Evolutionary conservation across 2,113 vertebrate species (phyloP), one percentile per base, ranked within the genome.

Genomic region (Ptilonorhynchus violaceus): DNA sequence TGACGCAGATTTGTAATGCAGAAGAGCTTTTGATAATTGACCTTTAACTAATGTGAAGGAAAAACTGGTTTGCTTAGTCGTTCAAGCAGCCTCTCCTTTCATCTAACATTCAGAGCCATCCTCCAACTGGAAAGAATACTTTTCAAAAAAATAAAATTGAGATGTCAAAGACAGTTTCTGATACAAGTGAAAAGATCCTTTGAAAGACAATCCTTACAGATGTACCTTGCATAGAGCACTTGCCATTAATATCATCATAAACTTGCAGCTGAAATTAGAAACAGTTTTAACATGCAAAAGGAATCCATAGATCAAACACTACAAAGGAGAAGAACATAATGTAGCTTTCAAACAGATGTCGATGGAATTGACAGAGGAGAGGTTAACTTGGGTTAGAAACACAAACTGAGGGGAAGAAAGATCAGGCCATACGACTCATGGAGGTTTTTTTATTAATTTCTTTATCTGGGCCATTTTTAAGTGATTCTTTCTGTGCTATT

Each of bases 261-360:
- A 93, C 62, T 76, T 82, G 39, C 90, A 93, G 72, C 68, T 90
- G 82, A 94, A 97, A 94, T 95, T 90, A 79, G 92, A 81, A 95
- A 77, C 28, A 88, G 53, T 89, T 96, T 95, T 89, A 89, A 82
- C 56, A 87, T 55, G 84, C 87, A 87, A 84, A 90, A 92, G 69
- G 78, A 90, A 92, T 88, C 59, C 58, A 64, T 15, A 86, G 68
- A 91, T 95, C 53, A 95, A 93, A 95, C 85, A 63, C 64, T 70
- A 85, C 60, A 84, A 92, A 96, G 72, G n/a, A 96, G 58, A 37
- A 95, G 89, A 95, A 92, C 69, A 84, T 66, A 85, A 77, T n/a
- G 50, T 60, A 82, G 56, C 85, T 92, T 94, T 96, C 92, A 92
- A 94, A 78, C 9, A 77, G 44, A 77, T 76, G 75, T 67, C 80